Evolutionary conservation across 2,113 vertebrate species (phyloP), one percentile per base, ranked within the genome.

Genomic region (Paramisgurnus dabryanus): DNA sequence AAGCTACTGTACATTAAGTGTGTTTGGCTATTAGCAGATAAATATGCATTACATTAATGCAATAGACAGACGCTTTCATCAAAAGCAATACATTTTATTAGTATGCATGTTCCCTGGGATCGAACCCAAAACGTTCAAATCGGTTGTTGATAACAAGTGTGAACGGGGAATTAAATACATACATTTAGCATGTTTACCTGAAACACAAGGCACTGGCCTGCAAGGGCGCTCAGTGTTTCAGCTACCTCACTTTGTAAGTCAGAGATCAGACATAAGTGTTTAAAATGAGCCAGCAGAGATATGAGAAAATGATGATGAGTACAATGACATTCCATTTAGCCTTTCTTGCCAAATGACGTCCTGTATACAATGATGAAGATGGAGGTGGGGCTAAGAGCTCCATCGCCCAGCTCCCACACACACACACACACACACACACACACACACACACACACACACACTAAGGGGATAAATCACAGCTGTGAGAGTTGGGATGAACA

Each of bases 401-500:
- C 3, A 57, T 68, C 71, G 80, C 39, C 88, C 89, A 84, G 84
- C 87, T 85, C 89, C 88, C 84, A 82, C 91, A 22, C 22, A 22
- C 22, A 22, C 22, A 22, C 22, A 22, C 22, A 3, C 27, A 34
- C 27, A 34, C 87, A 86, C 84, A 76, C 83, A 79, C 88, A 86
- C 89, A 86, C 83, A 74, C 78, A 79, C 80, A 82, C 84, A 87
- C 83, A 84, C 86, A 83, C 82, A 83, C 89, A 89, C 27, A 58
- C 53, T 0, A 11, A 47, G 18, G 91, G 91, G 92, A 95, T 94
- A 95, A 95, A 96, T 95, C 94, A 94, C 88, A 91, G 91, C 90
- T 89, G 88, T 87, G 93, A 91, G 91, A 65, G 94, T 94, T 93
- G 95, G 94, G 93, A 95, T 95, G 94, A 94, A 93, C 94, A 91